Percentiles rank a stretch among this genome's conserved stretches.
phyloP scores from a whole-genome alignment of 2,113 vertebrate genomes.

The Tympanuchus pallidicinctus region DNA sequence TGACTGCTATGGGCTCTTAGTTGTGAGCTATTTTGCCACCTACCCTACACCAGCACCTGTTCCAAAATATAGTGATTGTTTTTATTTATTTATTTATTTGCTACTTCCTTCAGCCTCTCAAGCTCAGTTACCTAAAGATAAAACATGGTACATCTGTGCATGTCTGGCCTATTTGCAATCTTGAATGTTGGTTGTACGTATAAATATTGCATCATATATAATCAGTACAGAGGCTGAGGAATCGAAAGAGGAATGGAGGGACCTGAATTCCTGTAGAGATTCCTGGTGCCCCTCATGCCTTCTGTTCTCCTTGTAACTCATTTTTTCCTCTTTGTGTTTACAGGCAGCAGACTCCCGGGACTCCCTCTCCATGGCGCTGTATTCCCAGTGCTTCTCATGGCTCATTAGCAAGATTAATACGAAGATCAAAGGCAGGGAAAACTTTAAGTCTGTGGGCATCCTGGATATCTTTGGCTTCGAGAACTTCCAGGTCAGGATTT shows the following conservation, averaged over 20 bases:
- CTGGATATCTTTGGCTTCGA: constrained; percentile 95
- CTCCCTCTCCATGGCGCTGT: constrained; percentile 92
- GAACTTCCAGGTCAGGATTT: constrained; percentile 88
- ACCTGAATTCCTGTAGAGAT: neutral
- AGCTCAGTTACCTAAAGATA: neutral
- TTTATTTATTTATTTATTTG: neutral
- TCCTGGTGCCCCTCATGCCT: neutral
- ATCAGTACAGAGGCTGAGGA: neutral
- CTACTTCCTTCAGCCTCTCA: neutral
- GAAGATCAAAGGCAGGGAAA: constrained; percentile 91
- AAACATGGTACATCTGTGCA: neutral
- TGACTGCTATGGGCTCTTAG: neutral
- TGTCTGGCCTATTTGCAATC: neutral
- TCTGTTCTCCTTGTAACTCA: neutral
- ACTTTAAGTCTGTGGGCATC: constrained; percentile 95
- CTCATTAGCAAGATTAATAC: constrained; percentile 91
- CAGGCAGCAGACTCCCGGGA: constrained; percentile 92
- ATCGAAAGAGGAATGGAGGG: neutral
- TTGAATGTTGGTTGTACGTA: neutral
- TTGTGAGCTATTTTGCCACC: neutral
- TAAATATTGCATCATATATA: neutral
- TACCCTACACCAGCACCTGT: neutral
- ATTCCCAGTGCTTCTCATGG: constrained; percentile 94
- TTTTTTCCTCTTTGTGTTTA: constrained; percentile 10
- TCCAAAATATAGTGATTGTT: neutral